A percentile compares a stretch with the other conserved stretches of the same genome.
Evolutionary conservation across 2,888 invertebrate genomes (phyloP).

Genomic region (Morinoia aosen): DNA sequence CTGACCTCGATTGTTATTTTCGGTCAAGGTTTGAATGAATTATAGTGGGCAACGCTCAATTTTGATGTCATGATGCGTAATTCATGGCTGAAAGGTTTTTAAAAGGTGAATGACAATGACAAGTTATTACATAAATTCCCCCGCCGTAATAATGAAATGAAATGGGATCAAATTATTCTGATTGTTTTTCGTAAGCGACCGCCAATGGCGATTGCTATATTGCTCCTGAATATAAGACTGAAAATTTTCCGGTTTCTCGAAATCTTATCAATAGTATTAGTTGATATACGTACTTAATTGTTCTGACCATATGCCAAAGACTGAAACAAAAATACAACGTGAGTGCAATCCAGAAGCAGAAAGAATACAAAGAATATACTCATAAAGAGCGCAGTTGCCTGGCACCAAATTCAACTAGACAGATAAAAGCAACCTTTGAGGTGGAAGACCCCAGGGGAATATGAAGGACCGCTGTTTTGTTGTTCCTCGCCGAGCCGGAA

Average conservation of each 20-base stretch:
- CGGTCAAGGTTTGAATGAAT: neutral
- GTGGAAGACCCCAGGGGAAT: neutral
- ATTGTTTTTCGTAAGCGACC: neutral
- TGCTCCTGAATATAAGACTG: neutral
- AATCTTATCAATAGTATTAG: neutral
- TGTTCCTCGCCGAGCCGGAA: conserved; percentile 27
- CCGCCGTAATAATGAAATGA: neutral
- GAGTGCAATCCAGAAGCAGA: neutral
- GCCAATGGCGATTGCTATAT: neutral
- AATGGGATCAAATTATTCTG: neutral
- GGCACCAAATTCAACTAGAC: conserved; percentile 43
- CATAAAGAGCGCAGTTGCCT: conserved; percentile 5
- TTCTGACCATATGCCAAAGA: neutral
- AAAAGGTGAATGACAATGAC: neutral
- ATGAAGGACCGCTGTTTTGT: neutral
- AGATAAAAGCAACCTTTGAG: conserved; percentile 43
- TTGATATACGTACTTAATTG: neutral
- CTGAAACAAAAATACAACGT: too few species aligned
- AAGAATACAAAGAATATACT: neutral
- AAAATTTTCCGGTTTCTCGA: neutral
- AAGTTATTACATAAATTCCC: neutral
- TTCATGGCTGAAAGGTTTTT: neutral
- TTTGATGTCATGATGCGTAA: neutral
- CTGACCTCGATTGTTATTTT: neutral
- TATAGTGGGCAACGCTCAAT: neutral